Base-by-base conservation (phyloP, 2,888 invertebrate genomes). In the Plusia festucae region DNA sequence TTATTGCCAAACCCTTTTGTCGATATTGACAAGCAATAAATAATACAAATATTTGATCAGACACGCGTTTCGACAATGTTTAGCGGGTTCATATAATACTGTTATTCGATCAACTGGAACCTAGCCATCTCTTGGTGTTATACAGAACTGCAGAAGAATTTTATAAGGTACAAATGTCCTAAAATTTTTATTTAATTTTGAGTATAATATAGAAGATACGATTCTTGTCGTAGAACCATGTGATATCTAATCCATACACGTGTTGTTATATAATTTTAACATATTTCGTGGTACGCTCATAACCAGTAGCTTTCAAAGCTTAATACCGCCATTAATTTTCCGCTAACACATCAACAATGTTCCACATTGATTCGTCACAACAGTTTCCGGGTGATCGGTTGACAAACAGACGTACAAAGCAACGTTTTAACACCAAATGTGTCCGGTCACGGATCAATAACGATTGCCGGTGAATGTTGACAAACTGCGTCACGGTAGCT, bases 1-100 rank as follows among this genome's bases (percentile, higher is more conserved):
- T 91, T 92, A 87, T 86, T 85, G 76, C 62, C 71, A 24, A 92
- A 92, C 92, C 93, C 92, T 68, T 93, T 94, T 92, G 87, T 87
- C 83, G 86, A 80, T 90, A 94, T 93, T 85, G 94, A 91, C 89
- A 85, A 76, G 86, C 86, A 82, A 93, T 93, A 93, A 93, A 93
- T 94, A 86, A 88, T 83, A 90, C 90, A 82, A 91, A 93, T 93
- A 91, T 93, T 93, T 90, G 90, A 93, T 93, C 89, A 83, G 94
- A 87, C 86, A 93, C 90, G 91, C 89, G 68, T 81, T 68, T 60
- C 66, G 62, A 65, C 53, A 22, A 44, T 62, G 34, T 57, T 60
- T 53, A 52, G 16, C 58, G 16, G 58, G 16, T 53, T 59, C 22
- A 70, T 57, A 1, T 20, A 20, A n/a, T n/a, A 16, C 8, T 32